Evolutionary conservation across 2,797 vertebrate genomes (phyloP).

Genomic region (Heteromormyrus szaboi): DNA sequence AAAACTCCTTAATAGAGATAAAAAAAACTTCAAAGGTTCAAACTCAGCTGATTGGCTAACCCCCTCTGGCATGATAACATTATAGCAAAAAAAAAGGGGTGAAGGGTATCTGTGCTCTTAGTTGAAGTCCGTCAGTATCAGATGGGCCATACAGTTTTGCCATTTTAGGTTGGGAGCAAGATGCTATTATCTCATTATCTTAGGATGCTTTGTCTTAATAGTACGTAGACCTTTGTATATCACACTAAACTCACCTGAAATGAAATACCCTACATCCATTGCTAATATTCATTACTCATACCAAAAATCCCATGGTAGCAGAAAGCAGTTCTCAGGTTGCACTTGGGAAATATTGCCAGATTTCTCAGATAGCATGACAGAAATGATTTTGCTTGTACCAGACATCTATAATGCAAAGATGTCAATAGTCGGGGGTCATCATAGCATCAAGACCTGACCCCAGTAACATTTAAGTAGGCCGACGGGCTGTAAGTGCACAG

Average conservation of each 20-base stretch:
- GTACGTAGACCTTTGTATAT: background rate
- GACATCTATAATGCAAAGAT: background rate
- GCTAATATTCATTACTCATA: background rate
- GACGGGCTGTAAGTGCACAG: background rate
- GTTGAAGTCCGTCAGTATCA: background rate
- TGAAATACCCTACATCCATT: background rate
- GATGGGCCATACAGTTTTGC: background rate
- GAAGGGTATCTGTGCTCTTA: background rate
- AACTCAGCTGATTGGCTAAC: background rate
- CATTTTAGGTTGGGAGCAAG: background rate
- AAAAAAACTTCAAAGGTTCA: background rate
- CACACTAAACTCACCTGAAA: background rate
- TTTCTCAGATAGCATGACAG: background rate
- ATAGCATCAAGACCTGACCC: background rate
- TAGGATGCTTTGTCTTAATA: background rate
- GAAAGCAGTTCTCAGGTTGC: background rate
- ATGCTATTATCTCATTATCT: background rate
- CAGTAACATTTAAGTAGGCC: background rate
- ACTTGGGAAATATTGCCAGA: background rate
- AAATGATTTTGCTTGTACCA: background rate
- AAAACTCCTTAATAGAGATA: background rate
- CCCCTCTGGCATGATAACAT: background rate
- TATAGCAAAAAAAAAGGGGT: background rate
- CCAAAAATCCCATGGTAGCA: background rate
- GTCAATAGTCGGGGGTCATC: slow-evolving; percentile 3